These are phyloP conservation scores for Mythimna albipuncta DNA, from an alignment of 2,888 invertebrate genomes.

Conservation along the genomic window DNA sequence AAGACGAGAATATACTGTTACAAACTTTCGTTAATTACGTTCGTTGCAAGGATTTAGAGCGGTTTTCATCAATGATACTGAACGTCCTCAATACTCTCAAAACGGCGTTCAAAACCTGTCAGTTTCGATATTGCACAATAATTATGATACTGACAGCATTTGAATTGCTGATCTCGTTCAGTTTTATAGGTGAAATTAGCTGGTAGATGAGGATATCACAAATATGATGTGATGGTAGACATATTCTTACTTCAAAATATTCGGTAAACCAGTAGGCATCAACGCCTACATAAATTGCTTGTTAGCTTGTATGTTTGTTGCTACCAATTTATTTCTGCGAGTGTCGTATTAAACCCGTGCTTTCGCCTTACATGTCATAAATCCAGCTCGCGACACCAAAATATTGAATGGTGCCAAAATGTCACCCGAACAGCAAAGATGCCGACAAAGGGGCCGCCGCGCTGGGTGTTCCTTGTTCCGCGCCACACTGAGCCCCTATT, in stretches of 20 bases:
- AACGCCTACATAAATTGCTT: conserved; percentile 27
- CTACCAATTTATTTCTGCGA: conserved; percentile 63
- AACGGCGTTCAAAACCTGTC: neutral
- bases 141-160: neutral
- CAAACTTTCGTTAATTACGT: neutral
- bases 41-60: neutral
- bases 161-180: neutral
- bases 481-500: conserved; percentile 86
- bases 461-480: conserved; percentile 88
- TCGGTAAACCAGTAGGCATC: neutral
- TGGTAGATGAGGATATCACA: neutral
- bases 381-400: conserved; percentile 89
- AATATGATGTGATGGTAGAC: neutral
- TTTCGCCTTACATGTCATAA: conserved; percentile 86
- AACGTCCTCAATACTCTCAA: neutral
- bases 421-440: conserved; percentile 88
- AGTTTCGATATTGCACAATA: neutral
- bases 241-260: neutral
- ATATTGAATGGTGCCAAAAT: conserved; percentile 91
- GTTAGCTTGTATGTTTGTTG: conserved; percentile 49
- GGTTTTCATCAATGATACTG: neutral
- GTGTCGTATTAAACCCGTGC: conserved; percentile 74
- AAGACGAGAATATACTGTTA: neutral
- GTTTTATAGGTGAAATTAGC: neutral
- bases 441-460: conserved; percentile 88